phyloP scores from a whole-genome alignment of 1,140 invertebrate species.

The Pogonomyrmex barbatus region DNA sequence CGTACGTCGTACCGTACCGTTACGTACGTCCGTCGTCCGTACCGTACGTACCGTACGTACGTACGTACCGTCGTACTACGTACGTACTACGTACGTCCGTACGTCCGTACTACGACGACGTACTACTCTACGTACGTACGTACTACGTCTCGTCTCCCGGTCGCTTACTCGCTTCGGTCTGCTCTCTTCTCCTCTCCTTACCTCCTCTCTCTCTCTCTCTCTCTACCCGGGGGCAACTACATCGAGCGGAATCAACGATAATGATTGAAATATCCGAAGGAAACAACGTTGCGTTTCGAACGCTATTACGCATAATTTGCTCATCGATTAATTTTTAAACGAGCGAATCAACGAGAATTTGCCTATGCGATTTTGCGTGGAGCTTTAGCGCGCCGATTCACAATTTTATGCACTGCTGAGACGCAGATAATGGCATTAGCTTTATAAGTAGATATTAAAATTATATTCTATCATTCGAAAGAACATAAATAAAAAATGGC shows the following conservation, averaged over 20 bases:
- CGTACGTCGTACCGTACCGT: no score
- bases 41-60: no score
- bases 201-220: no score
- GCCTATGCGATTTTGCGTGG: not conserved
- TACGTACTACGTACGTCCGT: no score
- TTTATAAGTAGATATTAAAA: not conserved
- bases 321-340: not conserved
- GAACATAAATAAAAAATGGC: slow-evolving; percentile 4
- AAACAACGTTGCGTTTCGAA: not conserved
- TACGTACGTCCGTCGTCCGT: no score
- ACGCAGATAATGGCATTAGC: not conserved
- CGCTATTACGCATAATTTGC: not conserved
- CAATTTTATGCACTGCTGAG: not conserved
- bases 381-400: not conserved
- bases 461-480: not conserved
- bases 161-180: no score
- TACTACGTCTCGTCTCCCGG: no score
- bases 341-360: slow-evolving; percentile 11
- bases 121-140: no score
- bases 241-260: slow-evolving; percentile 37
- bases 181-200: no score
- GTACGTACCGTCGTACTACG: no score
- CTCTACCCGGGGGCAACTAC: slow-evolving; percentile 25
- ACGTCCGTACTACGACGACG: no score
- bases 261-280: slow-evolving; percentile 43